Base-by-base conservation (phyloP, 2,888 invertebrate genomes). In the Miltochrista miniata region DNA sequence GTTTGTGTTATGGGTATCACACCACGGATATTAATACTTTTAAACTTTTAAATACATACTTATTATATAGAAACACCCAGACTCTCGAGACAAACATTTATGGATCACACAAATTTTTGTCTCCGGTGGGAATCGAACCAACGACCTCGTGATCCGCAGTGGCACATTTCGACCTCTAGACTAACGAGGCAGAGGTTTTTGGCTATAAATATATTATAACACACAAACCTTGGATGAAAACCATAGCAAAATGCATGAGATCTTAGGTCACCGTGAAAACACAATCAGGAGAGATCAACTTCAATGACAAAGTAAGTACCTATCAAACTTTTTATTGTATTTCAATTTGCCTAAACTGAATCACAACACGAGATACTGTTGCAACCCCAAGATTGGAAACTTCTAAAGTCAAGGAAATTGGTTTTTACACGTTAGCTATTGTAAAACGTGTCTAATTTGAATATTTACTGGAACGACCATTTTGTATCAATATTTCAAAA, bases 311-410 rank as follows among this genome's bases (percentile, higher is more conserved):
- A 52, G 36, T 29, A 29, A 24, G 18, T 24, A 24, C 18, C 18
- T 24, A 24, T 24, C 18, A 4, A 2, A 40, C 40, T 24, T 43
- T 43, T 34, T 18, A 8, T 18, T 34, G 7, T n/a, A 10, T 42
- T 12, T 48, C 39, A 56, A 69, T 69, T 72, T 72, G 61, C 64
- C 69, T 72, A 70, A 64, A 63, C 69, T 67, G 74, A 74, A 53
- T 60, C 54, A 55, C 48, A 31, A 31, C 11, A 31, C 31, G 8
- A 61, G 58, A 59, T 45, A 61, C 52, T 72, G 59, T 74, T 67
- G 76, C 57, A 70, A 75, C 63, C 30, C 10, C 15, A 54, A 61
- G 45, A 64, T 71, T 72, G 66, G 74, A 75, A 76, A 75, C 70
- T 61, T 40, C 18, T 12, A 33, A 31, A 61, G 62, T 73, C 74